Conservation (phyloP, 2,888 invertebrate species). For the Monopis laevigella region DNA sequence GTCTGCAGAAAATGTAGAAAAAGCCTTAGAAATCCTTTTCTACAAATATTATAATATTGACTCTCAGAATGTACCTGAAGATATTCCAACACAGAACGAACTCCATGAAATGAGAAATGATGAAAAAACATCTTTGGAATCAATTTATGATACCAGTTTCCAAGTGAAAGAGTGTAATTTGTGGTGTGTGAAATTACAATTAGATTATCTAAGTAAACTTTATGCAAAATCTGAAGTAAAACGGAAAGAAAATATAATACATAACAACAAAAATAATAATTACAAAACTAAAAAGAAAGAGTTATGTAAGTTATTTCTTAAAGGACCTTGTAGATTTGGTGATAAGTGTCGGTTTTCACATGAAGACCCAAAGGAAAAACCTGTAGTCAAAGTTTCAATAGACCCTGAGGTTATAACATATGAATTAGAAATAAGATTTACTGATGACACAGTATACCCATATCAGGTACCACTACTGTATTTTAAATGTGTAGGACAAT, state of each 20-base stretch:
- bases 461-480: slow-evolving; percentile 78
- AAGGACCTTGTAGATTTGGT: slow-evolving; percentile 77
- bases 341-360: slow-evolving; percentile 80
- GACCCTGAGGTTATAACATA: slow-evolving; percentile 36
- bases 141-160: slow-evolving; percentile 79
- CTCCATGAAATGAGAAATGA: slow-evolving; percentile 73
- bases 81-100: slow-evolving; percentile 57
- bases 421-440: slow-evolving; percentile 80
- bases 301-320: slow-evolving; percentile 70
- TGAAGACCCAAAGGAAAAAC: slow-evolving; percentile 49
- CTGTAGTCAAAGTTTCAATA: slow-evolving; percentile 15
- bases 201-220: slow-evolving; percentile 71
- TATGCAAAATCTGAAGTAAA: slow-evolving; percentile 58
- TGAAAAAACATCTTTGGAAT: slow-evolving; percentile 78
- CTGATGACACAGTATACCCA: slow-evolving; percentile 75
- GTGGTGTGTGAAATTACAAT: slow-evolving; percentile 75
- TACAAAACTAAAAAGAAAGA: slow-evolving; percentile 62
- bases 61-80: slow-evolving; percentile 38
- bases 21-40: slow-evolving; percentile 75
- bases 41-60: slow-evolving; percentile 73
- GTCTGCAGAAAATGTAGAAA: slow-evolving; percentile 74
- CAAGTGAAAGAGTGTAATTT: slow-evolving; percentile 75
- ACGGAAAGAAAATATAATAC: slow-evolving; percentile 44
- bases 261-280: slow-evolving; percentile 33
- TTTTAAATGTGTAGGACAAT: slow-evolving; percentile 69